Evolutionary conservation across 2,113 vertebrate species (phyloP).

Genomic region (Phaethornis superciliosus): DNA sequence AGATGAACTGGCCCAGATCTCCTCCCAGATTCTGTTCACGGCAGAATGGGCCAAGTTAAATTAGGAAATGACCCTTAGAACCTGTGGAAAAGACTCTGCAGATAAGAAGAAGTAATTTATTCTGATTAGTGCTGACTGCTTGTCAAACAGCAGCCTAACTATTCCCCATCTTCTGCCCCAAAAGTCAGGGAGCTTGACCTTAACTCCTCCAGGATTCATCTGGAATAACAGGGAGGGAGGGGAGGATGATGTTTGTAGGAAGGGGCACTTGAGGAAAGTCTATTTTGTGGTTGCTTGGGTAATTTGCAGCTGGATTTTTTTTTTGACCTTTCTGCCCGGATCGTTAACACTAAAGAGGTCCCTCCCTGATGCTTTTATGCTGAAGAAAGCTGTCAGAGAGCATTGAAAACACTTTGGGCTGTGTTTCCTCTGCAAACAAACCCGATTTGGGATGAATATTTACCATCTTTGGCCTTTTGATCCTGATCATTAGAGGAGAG

Average conservation of each 20-base stretch:
- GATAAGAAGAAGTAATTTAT: constrained; percentile 57
- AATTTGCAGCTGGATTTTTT: constrained; percentile 1
- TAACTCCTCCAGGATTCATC: constrained; percentile 5
- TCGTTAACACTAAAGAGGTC: not conserved
- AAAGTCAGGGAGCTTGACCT: constrained; percentile 49
- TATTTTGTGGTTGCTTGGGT: not conserved
- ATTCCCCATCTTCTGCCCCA: constrained; percentile 18
- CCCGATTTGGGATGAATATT: not conserved
- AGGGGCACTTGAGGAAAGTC: not conserved
- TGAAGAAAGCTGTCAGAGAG: not conserved
- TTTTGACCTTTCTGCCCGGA: constrained; percentile 28
- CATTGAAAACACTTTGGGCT: not conserved
- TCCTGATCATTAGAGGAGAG: not conserved
- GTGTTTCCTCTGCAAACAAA: not conserved
- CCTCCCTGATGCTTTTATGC: not conserved
- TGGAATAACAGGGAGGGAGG: constrained; percentile 3
- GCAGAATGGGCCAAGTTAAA: not conserved
- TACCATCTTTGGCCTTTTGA: not conserved
- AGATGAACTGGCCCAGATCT: not conserved
- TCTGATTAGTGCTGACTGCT: constrained; percentile 56
- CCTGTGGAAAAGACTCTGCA: constrained; percentile 22
- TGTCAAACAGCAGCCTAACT: constrained; percentile 55
- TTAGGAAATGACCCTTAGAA: constrained; percentile 13
- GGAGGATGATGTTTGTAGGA: not conserved
- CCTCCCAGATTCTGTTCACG: constrained; percentile 1